phyloP scores from a whole-genome alignment of 2,888 invertebrate genomes.

The Clitarchus hookeri region DNA sequence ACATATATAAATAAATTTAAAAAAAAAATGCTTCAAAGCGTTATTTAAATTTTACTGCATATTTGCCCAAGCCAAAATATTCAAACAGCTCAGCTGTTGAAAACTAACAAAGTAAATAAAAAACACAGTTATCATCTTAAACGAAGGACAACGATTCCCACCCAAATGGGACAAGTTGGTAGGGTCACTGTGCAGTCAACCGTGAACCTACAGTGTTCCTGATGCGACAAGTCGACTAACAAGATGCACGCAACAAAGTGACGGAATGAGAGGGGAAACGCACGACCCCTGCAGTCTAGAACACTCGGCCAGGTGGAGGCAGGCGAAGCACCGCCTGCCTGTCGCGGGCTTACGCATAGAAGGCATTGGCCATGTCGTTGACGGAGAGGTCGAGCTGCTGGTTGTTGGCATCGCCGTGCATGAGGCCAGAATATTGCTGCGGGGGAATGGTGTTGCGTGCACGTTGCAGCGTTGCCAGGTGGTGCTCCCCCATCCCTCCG shows the following conservation, averaged over 20 bases:
- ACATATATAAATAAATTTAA: too few relatives aligned
- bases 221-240: background rate
- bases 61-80: background rate
- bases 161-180: too few relatives aligned
- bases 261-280: background rate
- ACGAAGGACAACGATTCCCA: too few relatives aligned
- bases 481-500: slow-evolving; percentile 33
- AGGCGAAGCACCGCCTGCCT: too few relatives aligned
- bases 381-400: slow-evolving; percentile 37
- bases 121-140: too few relatives aligned
- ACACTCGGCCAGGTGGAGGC: too few relatives aligned
- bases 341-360: slow-evolving; percentile 31
- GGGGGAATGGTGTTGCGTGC: slow-evolving; percentile 26
- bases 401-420: slow-evolving; percentile 26
- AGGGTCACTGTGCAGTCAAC: background rate
- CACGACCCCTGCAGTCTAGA: too few relatives aligned
- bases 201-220: background rate
- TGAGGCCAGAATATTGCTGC: slow-evolving; percentile 31
- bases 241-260: too few relatives aligned
- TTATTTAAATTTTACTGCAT: background rate
- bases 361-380: slow-evolving; percentile 38
- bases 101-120: too few relatives aligned
- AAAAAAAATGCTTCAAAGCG: too few relatives aligned
- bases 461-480: slow-evolving; percentile 28
- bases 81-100: background rate